These are phyloP conservation scores for Gymnothorax reevesii DNA, from an alignment of 2,797 vertebrate genomes.

Conservation along the genomic window DNA sequence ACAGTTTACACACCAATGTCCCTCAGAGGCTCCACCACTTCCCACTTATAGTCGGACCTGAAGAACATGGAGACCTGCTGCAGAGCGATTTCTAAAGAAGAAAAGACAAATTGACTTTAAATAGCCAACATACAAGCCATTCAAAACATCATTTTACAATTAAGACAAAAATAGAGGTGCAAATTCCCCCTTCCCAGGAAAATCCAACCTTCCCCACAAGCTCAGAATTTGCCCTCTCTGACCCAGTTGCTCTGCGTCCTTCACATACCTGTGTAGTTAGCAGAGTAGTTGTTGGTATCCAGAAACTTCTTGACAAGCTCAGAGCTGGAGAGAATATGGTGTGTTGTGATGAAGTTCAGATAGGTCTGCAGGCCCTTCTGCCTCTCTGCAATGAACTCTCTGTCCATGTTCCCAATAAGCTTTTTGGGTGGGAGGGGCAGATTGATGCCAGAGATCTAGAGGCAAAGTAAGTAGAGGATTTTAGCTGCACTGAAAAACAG, in stretches of 20 bases:
- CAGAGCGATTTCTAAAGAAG: constrained; percentile 87
- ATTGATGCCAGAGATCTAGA: constrained; percentile 84
- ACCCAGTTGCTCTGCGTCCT: not conserved
- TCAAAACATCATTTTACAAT: not conserved
- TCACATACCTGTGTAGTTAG: constrained; percentile 91
- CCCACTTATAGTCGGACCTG: constrained; percentile 94
- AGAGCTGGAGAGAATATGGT: constrained; percentile 85
- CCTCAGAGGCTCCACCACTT: constrained; percentile 90
- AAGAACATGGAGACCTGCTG: constrained; percentile 99
- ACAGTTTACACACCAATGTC: constrained; percentile 84
- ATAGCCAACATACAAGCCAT: not conserved
- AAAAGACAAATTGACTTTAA: not conserved
- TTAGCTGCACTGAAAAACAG: not conserved
- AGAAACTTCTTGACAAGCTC: constrained; percentile 93
- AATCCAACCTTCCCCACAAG: not conserved
- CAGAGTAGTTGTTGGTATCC: constrained; percentile 91
- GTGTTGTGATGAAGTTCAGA: constrained; percentile 89
- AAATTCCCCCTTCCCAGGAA: not conserved
- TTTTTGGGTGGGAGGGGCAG: constrained; percentile 96
- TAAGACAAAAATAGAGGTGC: not conserved
- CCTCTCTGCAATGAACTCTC: constrained; percentile 94
- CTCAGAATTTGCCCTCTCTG: not conserved
- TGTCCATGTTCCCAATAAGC: constrained; percentile 95
- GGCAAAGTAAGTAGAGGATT: not conserved
- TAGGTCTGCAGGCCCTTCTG: constrained; percentile 94